These are phyloP conservation scores for Perca schrenkii DNA, from an alignment of 2,113 vertebrate species.

Conservation along the genomic window DNA sequence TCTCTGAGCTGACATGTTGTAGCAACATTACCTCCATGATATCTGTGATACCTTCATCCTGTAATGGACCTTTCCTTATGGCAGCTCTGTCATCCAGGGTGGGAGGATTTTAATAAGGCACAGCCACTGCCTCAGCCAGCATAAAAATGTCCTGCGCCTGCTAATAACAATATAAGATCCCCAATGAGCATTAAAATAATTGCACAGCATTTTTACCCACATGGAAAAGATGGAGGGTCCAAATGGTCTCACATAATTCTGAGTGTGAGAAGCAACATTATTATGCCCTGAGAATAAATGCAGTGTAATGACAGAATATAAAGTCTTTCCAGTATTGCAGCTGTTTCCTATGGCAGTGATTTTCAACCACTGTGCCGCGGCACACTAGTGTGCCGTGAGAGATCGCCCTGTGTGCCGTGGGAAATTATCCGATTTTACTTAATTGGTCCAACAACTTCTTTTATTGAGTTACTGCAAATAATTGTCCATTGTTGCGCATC, in stretches of 20 bases:
- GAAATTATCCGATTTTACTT: no score
- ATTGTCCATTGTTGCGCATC: no score
- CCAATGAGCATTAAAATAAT: slow-evolving; percentile 42
- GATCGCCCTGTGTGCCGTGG: no score
- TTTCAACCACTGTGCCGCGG: no score
- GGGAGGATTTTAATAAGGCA: slow-evolving; percentile 7
- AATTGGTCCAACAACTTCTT: no score
- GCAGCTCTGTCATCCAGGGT: slow-evolving; percentile 18
- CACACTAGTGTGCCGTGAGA: no score
- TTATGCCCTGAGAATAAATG: not conserved
- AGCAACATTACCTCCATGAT: slow-evolving; percentile 6
- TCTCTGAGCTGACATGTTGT: not conserved
- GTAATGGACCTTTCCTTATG: no score
- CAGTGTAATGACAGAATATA: not conserved
- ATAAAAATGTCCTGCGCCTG: not conserved
- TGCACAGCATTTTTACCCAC: slow-evolving; percentile 10
- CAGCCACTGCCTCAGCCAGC: slow-evolving; percentile 2
- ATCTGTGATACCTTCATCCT: not conserved
- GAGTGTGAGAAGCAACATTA: not conserved
- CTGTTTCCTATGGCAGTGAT: not conserved
- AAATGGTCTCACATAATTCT: slow-evolving; percentile 6
- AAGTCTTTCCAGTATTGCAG: not conserved
- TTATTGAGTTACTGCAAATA: no score
- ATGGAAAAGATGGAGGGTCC: slow-evolving; percentile 5
- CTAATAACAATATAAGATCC: slow-evolving; percentile 23